These are phyloP conservation scores for Taeniopygia guttata DNA, from an alignment of 2,797 vertebrate species.

Conservation along the genomic window DNA sequence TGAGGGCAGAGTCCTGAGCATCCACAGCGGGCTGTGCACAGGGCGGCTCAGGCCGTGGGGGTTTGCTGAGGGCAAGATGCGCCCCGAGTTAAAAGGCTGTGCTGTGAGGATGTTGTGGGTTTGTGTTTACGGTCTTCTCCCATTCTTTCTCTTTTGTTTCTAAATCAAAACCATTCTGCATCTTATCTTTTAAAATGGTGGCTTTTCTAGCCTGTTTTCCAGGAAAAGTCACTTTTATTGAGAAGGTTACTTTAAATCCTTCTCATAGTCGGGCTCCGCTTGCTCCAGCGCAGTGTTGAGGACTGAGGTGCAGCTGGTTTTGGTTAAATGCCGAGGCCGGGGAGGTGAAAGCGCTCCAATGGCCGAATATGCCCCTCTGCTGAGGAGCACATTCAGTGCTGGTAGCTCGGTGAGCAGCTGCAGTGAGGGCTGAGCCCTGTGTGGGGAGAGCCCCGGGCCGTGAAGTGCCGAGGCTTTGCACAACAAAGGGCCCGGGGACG, in stretches of 20 bases:
- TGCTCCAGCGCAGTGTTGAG: too few relatives aligned
- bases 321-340: neutral
- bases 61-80: neutral
- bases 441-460: neutral
- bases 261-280: rapidly evolving
- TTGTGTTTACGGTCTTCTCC: neutral
- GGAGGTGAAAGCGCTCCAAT: neutral
- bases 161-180: neutral
- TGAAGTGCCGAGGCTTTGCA: neutral
- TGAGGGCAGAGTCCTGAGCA: neutral
- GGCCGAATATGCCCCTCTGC: rapidly evolving
- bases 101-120: neutral
- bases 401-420: neutral
- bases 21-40: rapidly evolving
- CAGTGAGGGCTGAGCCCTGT: neutral
- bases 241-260: neutral
- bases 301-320: neutral
- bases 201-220: neutral
- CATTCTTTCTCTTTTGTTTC: too few relatives aligned
- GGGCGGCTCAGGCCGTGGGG: neutral
- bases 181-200: rapidly evolving
- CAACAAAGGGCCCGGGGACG: neutral
- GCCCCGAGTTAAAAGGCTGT: neutral
- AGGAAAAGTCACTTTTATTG: neutral
- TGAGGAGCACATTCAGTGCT: rapidly evolving